Evolutionary conservation across 2,113 vertebrate genomes (phyloP), one percentile per base, ranked within the genome.

Genomic region (Meleagris gallopavo): DNA sequence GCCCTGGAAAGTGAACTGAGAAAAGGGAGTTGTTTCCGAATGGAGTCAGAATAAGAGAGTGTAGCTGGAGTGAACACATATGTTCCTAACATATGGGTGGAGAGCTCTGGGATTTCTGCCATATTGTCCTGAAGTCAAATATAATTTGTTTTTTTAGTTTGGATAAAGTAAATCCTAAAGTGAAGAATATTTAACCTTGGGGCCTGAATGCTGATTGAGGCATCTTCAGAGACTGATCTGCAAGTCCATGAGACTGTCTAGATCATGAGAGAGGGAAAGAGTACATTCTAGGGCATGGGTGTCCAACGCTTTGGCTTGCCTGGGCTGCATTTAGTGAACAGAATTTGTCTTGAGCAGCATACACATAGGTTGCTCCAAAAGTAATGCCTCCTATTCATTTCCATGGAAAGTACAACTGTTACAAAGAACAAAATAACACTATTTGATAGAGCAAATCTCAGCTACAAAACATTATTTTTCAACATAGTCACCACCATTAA

Each of bases 51-150:
- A 94, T 72, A 79, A 91, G 75, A 30, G 58, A 93, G 36, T 86
- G 62, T 90, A 89, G 83, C 71, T 90, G 81, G 91, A 90, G 86
- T 85, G 96, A 93, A 93, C 95, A 94, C 95, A 96, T 96, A 96
- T 96, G 95, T 89, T 96, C 82, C 82, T 94, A 85, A 78, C 96
- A 96, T 96, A 96, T 96, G 96, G 93, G 86, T 88, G 88, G 95
- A 95, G 85, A 95, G 88, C 75, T 96, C 95, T 95, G 96, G 95
- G 92, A 94, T 94, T 96, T 96, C 88, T 94, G 92, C 93, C 92
- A 94, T 93, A 89, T 89, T 96, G 92, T 97, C 93, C 78, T 92
- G 91, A 95, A 95, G 92, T 96, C 74, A 92, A 90, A 90, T 91
- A 89, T 50, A 89, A 92, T 92, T 97, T 87, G 58, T 87, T 90